Evolutionary conservation across 2,113 vertebrate species (phyloP).

Genomic region (Semnornis frantzii): DNA sequence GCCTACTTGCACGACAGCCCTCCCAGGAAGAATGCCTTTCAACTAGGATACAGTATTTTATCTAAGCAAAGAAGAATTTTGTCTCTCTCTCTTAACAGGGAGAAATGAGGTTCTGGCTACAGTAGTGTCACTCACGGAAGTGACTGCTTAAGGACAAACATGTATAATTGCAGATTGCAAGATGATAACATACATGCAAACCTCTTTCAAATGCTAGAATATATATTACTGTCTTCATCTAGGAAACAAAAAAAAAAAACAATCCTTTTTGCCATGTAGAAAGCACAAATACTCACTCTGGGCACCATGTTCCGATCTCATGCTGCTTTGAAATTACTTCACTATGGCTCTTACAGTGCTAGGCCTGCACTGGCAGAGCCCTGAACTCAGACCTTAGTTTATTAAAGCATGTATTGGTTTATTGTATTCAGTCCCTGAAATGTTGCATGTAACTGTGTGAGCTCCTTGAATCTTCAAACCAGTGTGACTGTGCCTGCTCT

Average conservation of each 20-base stretch:
- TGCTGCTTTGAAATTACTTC: not conserved
- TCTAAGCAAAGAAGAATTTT: constrained; percentile 29
- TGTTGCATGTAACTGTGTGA: not conserved
- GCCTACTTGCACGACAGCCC: not conserved
- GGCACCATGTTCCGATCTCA: not conserved
- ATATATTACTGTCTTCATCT: not conserved
- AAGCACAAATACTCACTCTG: not conserved
- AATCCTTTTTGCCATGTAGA: not conserved
- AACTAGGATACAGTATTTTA: not conserved
- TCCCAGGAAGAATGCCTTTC: constrained; percentile 15
- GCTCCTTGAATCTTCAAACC: not conserved
- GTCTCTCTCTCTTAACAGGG: not conserved
- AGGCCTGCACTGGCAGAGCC: not conserved
- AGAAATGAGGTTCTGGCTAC: constrained; percentile 22
- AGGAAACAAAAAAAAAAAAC: not conserved
- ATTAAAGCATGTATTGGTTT: not conserved
- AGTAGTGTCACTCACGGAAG: constrained; percentile 24
- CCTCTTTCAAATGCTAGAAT: not conserved
- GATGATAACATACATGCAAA: constrained; percentile 7
- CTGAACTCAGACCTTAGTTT: not conserved
- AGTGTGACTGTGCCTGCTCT: not conserved
- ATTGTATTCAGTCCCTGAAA: not conserved
- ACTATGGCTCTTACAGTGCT: not conserved
- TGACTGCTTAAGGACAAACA: constrained; percentile 33
- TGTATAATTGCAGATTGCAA: constrained; percentile 20